Conservation (phyloP, 30 jellyfish, hydroid and myxozoan genomes). For the Nemopilema nomurai region DNA sequence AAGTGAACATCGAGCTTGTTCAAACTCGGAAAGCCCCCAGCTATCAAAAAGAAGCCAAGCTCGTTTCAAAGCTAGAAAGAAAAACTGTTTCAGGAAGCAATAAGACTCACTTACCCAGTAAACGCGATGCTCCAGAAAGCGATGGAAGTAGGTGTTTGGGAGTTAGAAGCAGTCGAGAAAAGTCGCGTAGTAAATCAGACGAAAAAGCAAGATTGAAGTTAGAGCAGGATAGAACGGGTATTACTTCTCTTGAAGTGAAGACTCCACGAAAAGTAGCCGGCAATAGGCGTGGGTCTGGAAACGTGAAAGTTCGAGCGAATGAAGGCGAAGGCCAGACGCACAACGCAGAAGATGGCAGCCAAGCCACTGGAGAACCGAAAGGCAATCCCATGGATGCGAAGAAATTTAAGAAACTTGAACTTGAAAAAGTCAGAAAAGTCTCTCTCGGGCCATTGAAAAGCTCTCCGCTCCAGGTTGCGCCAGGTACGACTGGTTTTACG, state of each 20-base stretch:
- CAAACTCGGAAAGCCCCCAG: constrained; percentile 17
- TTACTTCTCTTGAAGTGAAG: too few relatives aligned
- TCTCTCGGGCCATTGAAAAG: constrained; percentile 39
- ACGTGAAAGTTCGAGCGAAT: not conserved
- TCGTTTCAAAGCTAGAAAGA: not conserved
- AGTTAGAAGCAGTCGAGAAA: too few relatives aligned
- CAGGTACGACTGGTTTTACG: too few relatives aligned
- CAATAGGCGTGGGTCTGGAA: too few relatives aligned
- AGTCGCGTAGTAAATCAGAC: too few relatives aligned
- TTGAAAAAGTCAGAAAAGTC: constrained; percentile 51
- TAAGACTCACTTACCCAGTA: too few relatives aligned
- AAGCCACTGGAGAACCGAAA: not conserved
- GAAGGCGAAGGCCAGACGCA: not conserved
- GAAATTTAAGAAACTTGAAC: constrained; percentile 28
- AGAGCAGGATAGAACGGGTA: too few relatives aligned
- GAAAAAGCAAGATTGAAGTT: too few relatives aligned
- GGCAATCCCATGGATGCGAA: not conserved
- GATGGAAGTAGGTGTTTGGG: too few relatives aligned
- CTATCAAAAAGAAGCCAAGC: constrained; percentile 1
- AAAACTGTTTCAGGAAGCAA: constrained; percentile 1
- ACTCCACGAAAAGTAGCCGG: too few relatives aligned
- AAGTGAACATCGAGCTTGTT: constrained; percentile 36
- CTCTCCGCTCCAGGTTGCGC: constrained; percentile 35
- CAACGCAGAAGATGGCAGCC: not conserved
- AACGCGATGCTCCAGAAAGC: too few relatives aligned